Conservation (phyloP, 2,888 invertebrate species). For the Lymantria monacha region DNA sequence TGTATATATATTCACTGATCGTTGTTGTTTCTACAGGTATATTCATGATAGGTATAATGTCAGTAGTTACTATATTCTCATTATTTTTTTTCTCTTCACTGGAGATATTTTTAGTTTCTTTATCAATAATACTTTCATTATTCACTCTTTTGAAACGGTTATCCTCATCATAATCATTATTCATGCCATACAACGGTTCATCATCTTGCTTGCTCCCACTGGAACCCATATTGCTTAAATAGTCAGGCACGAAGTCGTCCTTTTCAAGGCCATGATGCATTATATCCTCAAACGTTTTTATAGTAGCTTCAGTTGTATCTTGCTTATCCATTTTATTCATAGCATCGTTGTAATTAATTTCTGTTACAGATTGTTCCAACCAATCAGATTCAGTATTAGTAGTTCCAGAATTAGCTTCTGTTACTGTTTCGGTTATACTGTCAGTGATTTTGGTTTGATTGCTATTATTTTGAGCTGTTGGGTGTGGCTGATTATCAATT, state of each 20-base stretch:
- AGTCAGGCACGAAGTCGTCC: conserved; percentile 72
- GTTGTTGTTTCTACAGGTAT: conserved; percentile 55
- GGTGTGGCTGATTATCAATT: conserved; percentile 33
- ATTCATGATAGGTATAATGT: conserved; percentile 18
- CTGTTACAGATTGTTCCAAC: conserved; percentile 62
- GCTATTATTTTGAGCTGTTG: background rate
- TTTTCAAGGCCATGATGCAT: conserved; percentile 49
- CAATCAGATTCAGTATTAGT: conserved; percentile 62
- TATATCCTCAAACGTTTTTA: conserved; percentile 55
- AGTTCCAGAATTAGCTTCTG: conserved; percentile 29
- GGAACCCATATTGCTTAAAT: conserved; percentile 56
- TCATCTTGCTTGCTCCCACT: conserved; percentile 49
- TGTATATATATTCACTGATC: conserved; percentile 64
- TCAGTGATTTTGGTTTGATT: conserved; percentile 1
- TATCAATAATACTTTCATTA: conserved; percentile 25
- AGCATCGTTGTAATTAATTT: conserved; percentile 55
- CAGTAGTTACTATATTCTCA: conserved; percentile 10
- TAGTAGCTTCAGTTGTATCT: conserved; percentile 49
- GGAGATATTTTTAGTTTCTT: background rate
- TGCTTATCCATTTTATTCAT: conserved; percentile 52
- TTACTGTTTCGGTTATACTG: conserved; percentile 16
- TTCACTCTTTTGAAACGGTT: conserved; percentile 62
- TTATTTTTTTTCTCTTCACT: conserved; percentile 9
- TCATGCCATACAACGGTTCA: conserved; percentile 57
- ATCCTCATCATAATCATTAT: conserved; percentile 67